Conservation (phyloP, 2,113 vertebrate genomes). For the Macrotis lagotis region DNA sequence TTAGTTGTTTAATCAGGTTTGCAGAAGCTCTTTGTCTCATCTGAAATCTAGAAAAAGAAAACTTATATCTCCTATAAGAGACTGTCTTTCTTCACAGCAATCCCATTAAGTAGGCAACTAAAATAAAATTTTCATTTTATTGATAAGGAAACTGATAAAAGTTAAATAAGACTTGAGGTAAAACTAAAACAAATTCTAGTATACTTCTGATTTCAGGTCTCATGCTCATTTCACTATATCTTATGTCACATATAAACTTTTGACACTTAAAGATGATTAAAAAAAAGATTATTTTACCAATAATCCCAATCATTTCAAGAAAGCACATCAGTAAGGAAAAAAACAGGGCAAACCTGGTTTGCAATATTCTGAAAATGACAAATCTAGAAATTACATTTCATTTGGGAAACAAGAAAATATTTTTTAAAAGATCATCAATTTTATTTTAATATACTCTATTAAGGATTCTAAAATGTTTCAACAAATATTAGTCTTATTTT, state of each 20-base stretch:
- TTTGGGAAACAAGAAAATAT: not conserved
- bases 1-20: not conserved
- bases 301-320: not conserved
- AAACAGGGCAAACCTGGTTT: not conserved
- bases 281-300: not conserved
- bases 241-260: not conserved
- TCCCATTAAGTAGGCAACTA: not conserved
- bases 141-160: not conserved
- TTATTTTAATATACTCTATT: constrained; percentile 16
- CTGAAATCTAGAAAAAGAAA: not conserved
- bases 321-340: not conserved
- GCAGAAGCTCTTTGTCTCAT: not conserved
- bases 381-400: constrained; percentile 18
- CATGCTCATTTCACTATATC: not conserved
- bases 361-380: not conserved
- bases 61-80: not conserved
- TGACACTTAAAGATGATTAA: not conserved
- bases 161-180: not conserved
- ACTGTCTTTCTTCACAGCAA: not conserved
- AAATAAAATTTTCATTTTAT: not conserved
- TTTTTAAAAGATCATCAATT: not conserved
- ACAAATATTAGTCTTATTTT: constrained; percentile 28
- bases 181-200: not conserved
- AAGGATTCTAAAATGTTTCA: not conserved
- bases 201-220: not conserved